These are phyloP conservation scores for Hippocampus comes DNA, from an alignment of 2,113 vertebrate species.

Conservation along the genomic window DNA sequence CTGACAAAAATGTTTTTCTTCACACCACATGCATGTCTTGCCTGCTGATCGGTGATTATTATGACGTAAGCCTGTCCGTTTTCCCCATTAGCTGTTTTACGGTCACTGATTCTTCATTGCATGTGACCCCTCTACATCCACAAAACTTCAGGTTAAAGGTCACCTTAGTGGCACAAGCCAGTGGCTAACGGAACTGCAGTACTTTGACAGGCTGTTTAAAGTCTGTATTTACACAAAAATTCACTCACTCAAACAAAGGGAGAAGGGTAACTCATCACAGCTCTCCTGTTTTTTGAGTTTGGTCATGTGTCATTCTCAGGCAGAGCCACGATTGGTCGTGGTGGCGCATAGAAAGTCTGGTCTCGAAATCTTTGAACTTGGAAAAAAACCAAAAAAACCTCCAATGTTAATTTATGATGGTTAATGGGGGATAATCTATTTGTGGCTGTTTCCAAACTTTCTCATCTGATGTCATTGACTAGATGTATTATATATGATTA, in stretches of 20 bases:
- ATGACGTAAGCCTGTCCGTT: slow-evolving; percentile 12
- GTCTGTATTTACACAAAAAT: neutral
- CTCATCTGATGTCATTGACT: neutral
- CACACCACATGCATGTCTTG: no score
- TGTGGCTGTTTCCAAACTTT: neutral
- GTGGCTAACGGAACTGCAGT: neutral
- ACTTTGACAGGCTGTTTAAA: slow-evolving; percentile 3
- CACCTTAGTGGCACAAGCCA: slow-evolving; percentile 16
- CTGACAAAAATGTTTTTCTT: no score
- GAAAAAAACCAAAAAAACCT: no score
- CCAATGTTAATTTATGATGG: no score
- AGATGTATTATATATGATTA: neutral
- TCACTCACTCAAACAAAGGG: neutral
- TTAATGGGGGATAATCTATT: neutral
- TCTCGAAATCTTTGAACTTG: no score
- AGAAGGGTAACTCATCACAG: neutral
- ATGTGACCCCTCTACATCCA: slow-evolving; percentile 16
- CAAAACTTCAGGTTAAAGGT: slow-evolving; percentile 30
- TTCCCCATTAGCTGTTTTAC: slow-evolving; percentile 21
- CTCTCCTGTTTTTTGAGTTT: no score
- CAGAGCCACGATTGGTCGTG: no score
- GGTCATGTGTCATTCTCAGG: no score
- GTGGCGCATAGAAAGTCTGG: no score
- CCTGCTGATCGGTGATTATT: neutral
- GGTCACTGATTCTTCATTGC: slow-evolving; percentile 21